Base-by-base conservation (phyloP, 2,797 vertebrate genomes). In the Bradypodion ventrale region DNA sequence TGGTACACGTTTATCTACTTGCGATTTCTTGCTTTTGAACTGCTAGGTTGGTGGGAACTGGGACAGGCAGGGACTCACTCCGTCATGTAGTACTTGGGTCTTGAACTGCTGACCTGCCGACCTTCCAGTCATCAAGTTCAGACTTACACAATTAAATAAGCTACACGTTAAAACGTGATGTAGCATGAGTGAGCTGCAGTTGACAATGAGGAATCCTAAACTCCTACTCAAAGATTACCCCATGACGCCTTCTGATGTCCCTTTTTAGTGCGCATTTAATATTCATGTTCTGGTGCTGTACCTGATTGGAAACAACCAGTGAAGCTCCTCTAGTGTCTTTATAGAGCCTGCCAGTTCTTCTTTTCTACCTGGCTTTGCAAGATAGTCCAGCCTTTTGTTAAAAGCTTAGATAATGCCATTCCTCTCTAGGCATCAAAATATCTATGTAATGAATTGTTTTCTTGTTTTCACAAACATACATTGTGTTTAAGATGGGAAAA, bases 391-490 rank as follows among this genome's bases (percentile, higher is more conserved):
- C 69, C 86, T 89, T 77, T 89, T 32, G 12, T 78, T 82, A 59
- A 62, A 42, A 70, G 82, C 74, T 76, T 78, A 35, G 79, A 84
- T 85, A 91, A 69, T 52, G 62, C 83, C 37, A 63, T 87, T 65
- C 49, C 19, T 0, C 46, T 9, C 29, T 52, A 85, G 68, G 86
- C 46, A 83, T 83, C 32, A 83, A 81, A 13, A 80, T 78, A 83
- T 40, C 12, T 32, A 85, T 56, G 49, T 68, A 37, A 76, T 10
- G 62, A 49, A 74, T 46, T 1, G 89, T 80, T 79, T 92, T 93
- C 94, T 93, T 92, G 92, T 91, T 76, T 92, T 90, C 90, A 91
- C 90, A 92, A 94, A 94, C 93, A 90, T 86, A 88, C 92, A 92
- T 89, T 90, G 88, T 90, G 80, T 84, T 93, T 88, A 81, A 87